Base-by-base conservation (phyloP, 2,113 vertebrate genomes). In the Syrrhaptes paradoxus region DNA sequence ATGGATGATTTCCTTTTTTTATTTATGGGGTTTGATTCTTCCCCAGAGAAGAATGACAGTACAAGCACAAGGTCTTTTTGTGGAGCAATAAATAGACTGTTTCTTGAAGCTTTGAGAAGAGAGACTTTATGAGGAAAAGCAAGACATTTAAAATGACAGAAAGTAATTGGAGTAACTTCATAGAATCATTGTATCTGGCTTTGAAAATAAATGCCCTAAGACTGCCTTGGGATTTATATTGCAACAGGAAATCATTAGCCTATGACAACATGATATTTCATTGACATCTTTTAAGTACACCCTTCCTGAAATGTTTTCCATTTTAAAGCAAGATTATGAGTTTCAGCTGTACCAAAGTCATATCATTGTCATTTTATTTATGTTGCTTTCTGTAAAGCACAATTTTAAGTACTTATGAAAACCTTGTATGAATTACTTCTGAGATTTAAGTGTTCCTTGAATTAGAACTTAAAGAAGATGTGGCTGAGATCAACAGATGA, bases 271-370 rank as follows among this genome's bases (percentile, higher is more conserved):
- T 75, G 63, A 12, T 91, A 78, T 71, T 88, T 90, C 66, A 52
- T 19, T 85, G 71, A 43, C 57, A 78, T 90, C 78, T 45, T 90
- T 34, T 16, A 82, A 88, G 45, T 67, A 57, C 15, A 41, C 49
- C 43, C 34, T 88, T 90, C 28, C 32, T 85, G 74, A 87, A 75
- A 71, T 52, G 17, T 84, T 75, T 89, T 61, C 26, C 31, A 41
- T 89, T 90, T 81, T 78, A 78, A 93, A 84, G 74, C 45, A 89
- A 78, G 41, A 78, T 84, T 67, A 61, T 71, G 88, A 76, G 51
- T 78, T 87, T 85, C 41, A 85, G 48, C 70, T 92, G 20, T 52
- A 58, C 54, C n/a, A 83, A 84, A 90, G 65, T 49, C 4, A 10
- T 74, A 41, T 22, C 7, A 41, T 84, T 77, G 29, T 84, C 24